Percentiles rank a stretch among this genome's conserved stretches.
These are phyloP conservation scores for Coelinius sp. DNA, from an alignment of 2,888 invertebrate species.

Conservation along the genomic window DNA sequence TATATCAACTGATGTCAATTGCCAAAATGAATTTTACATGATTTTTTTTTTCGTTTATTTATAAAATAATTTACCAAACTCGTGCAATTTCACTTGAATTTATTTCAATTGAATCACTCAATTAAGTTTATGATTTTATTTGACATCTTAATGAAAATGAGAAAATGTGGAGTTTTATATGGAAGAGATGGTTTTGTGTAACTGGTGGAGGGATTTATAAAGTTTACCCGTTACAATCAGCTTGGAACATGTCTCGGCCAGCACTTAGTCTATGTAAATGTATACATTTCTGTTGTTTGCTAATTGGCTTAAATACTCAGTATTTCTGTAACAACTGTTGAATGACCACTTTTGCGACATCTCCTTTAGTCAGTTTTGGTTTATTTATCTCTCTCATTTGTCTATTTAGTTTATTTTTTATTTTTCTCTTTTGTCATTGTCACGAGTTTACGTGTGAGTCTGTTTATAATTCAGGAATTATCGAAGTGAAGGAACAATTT, in stretches of 20 bases:
- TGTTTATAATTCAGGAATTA: not conserved
- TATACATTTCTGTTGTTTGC: constrained; percentile 68
- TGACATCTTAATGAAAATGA: constrained; percentile 20
- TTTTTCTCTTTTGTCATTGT: constrained; percentile 47
- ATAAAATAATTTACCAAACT: constrained; percentile 21
- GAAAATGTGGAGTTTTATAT: constrained; percentile 21
- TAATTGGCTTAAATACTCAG: constrained; percentile 69
- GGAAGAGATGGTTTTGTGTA: constrained; percentile 23
- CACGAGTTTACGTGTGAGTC: constrained; percentile 58
- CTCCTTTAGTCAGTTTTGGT: not conserved
- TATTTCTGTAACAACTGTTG: constrained; percentile 64
- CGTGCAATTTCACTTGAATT: constrained; percentile 33
- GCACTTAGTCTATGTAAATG: constrained; percentile 67
- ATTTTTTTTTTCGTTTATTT: constrained; percentile 25
- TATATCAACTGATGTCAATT: constrained; percentile 30
- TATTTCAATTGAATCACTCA: not conserved
- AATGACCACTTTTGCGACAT: constrained; percentile 57
- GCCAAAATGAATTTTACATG: constrained; percentile 30
- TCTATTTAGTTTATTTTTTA: not conserved
- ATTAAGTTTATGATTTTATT: constrained; percentile 10
- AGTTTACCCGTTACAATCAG: constrained; percentile 45
- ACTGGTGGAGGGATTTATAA: constrained; percentile 25
- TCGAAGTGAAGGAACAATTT: constrained; percentile 39
- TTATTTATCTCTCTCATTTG: constrained; percentile 8
- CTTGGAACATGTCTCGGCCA: constrained; percentile 64